Percentiles rank a stretch among this genome's conserved stretches.
These are phyloP conservation scores for Ctenomys sociabilis DNA, from an alignment of 2,113 vertebrate genomes.

Conservation along the genomic window DNA sequence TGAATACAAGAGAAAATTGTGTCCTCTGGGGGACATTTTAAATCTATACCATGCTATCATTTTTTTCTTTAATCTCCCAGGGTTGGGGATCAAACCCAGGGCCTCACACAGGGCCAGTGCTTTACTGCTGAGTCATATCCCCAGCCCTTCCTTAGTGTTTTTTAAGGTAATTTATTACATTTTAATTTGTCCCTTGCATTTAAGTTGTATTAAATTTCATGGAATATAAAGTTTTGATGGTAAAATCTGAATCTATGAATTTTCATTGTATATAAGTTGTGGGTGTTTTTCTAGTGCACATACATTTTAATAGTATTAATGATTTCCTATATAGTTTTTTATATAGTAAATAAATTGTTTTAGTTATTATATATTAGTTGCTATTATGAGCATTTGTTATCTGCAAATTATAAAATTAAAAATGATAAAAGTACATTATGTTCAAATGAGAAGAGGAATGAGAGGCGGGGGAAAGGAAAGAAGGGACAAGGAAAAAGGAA, in stretches of 20 bases:
- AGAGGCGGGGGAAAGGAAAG: no score
- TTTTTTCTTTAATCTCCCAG: neutral
- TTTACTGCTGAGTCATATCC: neutral
- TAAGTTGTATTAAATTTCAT: neutral
- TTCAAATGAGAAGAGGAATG: no score
- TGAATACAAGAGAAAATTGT: neutral
- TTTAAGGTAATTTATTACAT: slow-evolving; percentile 17
- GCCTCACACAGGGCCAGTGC: neutral
- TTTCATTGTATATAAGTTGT: neutral
- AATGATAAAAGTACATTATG: neutral
- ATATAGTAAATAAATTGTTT: neutral
- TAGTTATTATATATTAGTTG: neutral
- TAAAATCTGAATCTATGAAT: neutral
- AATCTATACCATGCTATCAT: neutral
- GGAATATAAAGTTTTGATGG: neutral
- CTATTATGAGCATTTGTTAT: neutral
- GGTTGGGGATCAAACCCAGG: neutral
- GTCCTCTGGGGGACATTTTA: neutral
- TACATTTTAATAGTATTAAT: neutral
- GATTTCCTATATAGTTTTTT: neutral
- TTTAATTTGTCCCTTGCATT: slow-evolving; percentile 22
- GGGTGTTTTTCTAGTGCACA: neutral
- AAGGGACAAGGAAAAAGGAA: no score
- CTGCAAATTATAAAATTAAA: neutral
- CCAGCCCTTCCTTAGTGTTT: neutral